A percentile compares a stretch with the other conserved stretches of the same genome.
phyloP scores from a whole-genome alignment of 2,888 invertebrate genomes.

The Drosophila algonquin region DNA sequence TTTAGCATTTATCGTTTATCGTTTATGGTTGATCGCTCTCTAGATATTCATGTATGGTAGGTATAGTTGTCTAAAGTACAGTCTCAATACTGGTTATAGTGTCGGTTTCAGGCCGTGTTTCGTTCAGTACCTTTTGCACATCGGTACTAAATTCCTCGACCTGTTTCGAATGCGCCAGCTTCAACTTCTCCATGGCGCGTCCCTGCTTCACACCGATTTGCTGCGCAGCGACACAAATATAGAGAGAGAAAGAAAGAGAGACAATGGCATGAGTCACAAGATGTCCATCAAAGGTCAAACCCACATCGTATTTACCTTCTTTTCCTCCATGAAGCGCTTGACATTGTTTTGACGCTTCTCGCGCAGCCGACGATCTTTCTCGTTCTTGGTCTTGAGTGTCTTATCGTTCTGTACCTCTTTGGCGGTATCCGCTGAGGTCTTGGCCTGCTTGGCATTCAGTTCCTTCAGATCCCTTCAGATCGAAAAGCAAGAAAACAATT shows the following conservation, averaged over 20 bases:
- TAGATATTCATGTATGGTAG: constrained; percentile 33
- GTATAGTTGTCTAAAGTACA: constrained; percentile 80
- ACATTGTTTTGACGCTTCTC: constrained; percentile 99
- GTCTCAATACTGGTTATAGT: constrained; percentile 83
- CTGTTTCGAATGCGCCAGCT: constrained; percentile 96
- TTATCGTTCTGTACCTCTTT: constrained; percentile 98
- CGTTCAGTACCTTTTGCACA: constrained; percentile 89
- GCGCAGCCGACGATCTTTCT: constrained; percentile 95
- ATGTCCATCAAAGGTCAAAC: background rate
- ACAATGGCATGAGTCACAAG: background rate
- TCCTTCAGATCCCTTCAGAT: constrained; percentile 94
- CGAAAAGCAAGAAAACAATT: background rate
- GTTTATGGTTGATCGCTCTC: constrained; percentile 46
- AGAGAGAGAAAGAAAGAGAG: background rate
- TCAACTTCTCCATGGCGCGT: constrained; percentile 95
- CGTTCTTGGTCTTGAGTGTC: constrained; percentile 97
- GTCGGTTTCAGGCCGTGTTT: constrained; percentile 75
- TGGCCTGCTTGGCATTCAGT: constrained; percentile 96
- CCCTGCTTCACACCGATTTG: constrained; percentile 94
- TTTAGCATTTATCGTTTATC: constrained; percentile 24
- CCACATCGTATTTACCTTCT: constrained; percentile 86
- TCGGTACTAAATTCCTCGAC: constrained; percentile 94
- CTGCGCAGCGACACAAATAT: constrained; percentile 74
- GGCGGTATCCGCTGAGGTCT: constrained; percentile 98
- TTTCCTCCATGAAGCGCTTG: constrained; percentile 98